These are phyloP conservation scores for Euzophera pinguis DNA, from an alignment of 2,888 invertebrate species.

Conservation along the genomic window DNA sequence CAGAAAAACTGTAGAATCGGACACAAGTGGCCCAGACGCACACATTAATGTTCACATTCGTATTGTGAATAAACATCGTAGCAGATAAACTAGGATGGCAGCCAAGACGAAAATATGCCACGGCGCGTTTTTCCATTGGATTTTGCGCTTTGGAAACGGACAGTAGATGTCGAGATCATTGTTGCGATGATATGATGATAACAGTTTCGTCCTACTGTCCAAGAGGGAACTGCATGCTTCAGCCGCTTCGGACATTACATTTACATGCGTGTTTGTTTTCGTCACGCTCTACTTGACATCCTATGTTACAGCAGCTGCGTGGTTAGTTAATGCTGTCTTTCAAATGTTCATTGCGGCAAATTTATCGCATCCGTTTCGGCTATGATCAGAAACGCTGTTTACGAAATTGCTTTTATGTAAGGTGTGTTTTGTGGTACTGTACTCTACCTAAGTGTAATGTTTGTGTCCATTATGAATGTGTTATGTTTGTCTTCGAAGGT, in stretches of 20 bases:
- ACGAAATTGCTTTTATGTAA: conserved; percentile 5
- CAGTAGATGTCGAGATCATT: conserved; percentile 61
- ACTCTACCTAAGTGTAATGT: conserved; percentile 51
- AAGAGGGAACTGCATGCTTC: background rate
- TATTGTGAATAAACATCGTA: conserved; percentile 81
- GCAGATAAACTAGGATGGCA: conserved; percentile 80
- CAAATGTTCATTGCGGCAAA: background rate
- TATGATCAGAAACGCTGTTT: conserved; percentile 8
- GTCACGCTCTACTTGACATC: conserved; percentile 22
- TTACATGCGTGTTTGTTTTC: conserved; percentile 13
- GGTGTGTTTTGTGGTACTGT: conserved; percentile 13
- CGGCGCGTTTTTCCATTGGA: conserved; percentile 78
- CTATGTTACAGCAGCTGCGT: background rate
- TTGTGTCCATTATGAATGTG: conserved; percentile 46
- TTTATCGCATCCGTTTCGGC: conserved; percentile 13
- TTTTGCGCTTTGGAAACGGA: conserved; percentile 74
- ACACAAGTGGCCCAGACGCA: conserved; percentile 68
- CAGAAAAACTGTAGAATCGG: conserved; percentile 37
- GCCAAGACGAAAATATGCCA: conserved; percentile 80
- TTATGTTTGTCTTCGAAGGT: conserved; percentile 67
- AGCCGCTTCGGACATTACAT: background rate
- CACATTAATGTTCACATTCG: conserved; percentile 76
- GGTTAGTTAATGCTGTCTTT: background rate
- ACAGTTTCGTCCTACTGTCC: conserved; percentile 28
- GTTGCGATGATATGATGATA: conserved; percentile 55